Evolutionary conservation across 2,888 invertebrate species (phyloP).

Genomic region (Brachycybe producta): DNA sequence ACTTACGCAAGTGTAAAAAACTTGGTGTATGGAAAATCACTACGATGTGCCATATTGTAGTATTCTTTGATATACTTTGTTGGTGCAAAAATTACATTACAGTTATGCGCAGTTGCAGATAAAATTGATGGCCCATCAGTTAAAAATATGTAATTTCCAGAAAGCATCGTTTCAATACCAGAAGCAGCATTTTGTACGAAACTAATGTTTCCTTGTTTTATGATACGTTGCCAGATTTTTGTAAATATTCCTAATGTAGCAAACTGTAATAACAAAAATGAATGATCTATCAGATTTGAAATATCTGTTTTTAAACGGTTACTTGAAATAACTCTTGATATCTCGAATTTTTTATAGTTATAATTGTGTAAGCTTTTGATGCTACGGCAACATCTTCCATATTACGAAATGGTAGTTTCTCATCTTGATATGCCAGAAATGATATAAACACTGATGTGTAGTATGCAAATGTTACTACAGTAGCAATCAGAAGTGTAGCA

Average conservation of each 20-base stretch:
- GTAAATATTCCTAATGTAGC: conserved; percentile 6
- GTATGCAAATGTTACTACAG: conserved; percentile 9
- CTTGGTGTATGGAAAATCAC: conserved; percentile 15
- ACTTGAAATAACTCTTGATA: conserved; percentile 16
- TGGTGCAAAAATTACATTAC: conserved; percentile 11
- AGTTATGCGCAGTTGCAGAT: conserved; percentile 8
- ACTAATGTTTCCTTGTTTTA: conserved; percentile 7
- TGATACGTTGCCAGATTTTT: conserved; percentile 11
- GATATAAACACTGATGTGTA: conserved; percentile 14
- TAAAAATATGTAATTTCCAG: conserved; percentile 7
- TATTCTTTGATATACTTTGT: conserved; percentile 12
- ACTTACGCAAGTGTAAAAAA: conserved; percentile 10
- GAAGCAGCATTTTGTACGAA: conserved; percentile 6
- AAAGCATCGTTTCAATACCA: neutral
- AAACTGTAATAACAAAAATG: neutral
- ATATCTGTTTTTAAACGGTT: too few species aligned
- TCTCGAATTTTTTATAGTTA: conserved; percentile 5
- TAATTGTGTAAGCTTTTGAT: conserved; percentile 5
- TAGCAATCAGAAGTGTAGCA: conserved; percentile 7
- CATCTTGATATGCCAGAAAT: conserved; percentile 15
- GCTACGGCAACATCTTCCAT: conserved; percentile 14
- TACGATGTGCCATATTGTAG: conserved; percentile 13
- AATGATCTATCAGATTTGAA: too few species aligned
- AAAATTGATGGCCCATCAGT: conserved; percentile 10
- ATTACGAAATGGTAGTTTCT: conserved; percentile 11